phyloP scores from a whole-genome alignment of 2,888 invertebrate species.

The Pseudococcus longispinus region DNA sequence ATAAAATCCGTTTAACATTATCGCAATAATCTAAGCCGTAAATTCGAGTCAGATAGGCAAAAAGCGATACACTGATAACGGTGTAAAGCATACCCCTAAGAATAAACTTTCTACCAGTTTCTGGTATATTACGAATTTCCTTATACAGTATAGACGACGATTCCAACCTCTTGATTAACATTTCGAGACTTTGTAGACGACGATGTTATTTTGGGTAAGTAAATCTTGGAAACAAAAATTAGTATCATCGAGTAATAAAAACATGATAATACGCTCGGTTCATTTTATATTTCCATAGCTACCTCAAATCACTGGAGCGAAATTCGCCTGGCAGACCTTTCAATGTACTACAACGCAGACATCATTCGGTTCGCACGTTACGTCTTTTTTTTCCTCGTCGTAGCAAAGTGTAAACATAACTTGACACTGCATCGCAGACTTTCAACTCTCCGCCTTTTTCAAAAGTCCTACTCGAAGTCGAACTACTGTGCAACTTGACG shows the following conservation, averaged over 20 bases:
- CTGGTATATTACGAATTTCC: neutral
- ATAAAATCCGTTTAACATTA: neutral
- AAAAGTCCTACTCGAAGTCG: neutral
- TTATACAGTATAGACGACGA: neutral
- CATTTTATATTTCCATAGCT: neutral
- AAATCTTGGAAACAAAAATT: neutral
- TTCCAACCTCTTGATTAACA: neutral
- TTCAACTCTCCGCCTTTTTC: slow-evolving; percentile 26
- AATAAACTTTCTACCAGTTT: neutral
- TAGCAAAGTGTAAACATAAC: neutral
- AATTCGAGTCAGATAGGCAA: neutral
- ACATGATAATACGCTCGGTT: neutral
- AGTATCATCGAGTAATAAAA: neutral
- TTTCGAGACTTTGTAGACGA: neutral
- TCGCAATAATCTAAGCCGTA: neutral
- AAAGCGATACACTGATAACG: neutral
- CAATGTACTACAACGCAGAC: slow-evolving; percentile 8
- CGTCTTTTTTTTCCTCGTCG: neutral
- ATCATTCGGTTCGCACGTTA: slow-evolving; percentile 13
- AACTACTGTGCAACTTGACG: slow-evolving; percentile 26
- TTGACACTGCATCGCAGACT: slow-evolving; percentile 30
- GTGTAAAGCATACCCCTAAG: neutral
- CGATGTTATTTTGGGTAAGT: neutral
- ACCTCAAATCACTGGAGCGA: neutral
- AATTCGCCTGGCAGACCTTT: neutral